Conservation (phyloP, 2,113 vertebrate genomes). For the Herpetotheres cachinnans region DNA sequence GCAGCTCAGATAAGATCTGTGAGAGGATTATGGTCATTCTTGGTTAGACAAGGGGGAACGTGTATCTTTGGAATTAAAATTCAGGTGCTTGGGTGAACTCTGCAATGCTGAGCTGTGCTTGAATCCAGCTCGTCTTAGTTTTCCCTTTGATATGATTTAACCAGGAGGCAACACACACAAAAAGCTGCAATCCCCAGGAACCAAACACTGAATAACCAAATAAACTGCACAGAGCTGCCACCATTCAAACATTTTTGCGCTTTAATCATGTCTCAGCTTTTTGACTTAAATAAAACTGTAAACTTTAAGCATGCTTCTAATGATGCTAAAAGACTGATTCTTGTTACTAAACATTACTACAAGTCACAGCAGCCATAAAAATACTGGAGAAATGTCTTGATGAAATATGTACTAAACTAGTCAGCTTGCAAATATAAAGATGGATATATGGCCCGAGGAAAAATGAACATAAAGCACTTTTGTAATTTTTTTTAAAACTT, state of each 20-base stretch:
- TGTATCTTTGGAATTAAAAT: slow-evolving; percentile 9
- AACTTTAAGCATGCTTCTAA: neutral
- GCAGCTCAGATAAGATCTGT: slow-evolving; percentile 33
- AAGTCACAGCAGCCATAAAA: neutral
- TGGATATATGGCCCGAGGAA: slow-evolving; percentile 21
- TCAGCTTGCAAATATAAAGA: slow-evolving; percentile 37
- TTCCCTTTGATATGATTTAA: neutral
- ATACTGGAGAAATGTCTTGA: neutral
- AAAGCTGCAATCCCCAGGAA: neutral
- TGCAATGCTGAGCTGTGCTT: neutral
- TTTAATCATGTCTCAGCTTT: neutral
- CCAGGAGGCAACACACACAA: neutral
- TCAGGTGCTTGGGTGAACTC: neutral
- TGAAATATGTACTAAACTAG: slow-evolving; percentile 38
- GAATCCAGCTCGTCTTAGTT: neutral
- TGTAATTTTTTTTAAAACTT: slow-evolving; percentile 18
- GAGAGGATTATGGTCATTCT: slow-evolving; percentile 48
- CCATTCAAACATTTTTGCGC: neutral
- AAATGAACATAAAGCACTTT: slow-evolving; percentile 51
- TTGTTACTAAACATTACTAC: neutral
- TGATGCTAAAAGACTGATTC: neutral
- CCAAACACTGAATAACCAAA: neutral
- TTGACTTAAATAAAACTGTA: neutral
- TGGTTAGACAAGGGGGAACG: neutral
- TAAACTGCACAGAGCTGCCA: neutral